Base-by-base conservation (phyloP, 2,797 vertebrate species). In the Dromococcyx pavoninus region DNA sequence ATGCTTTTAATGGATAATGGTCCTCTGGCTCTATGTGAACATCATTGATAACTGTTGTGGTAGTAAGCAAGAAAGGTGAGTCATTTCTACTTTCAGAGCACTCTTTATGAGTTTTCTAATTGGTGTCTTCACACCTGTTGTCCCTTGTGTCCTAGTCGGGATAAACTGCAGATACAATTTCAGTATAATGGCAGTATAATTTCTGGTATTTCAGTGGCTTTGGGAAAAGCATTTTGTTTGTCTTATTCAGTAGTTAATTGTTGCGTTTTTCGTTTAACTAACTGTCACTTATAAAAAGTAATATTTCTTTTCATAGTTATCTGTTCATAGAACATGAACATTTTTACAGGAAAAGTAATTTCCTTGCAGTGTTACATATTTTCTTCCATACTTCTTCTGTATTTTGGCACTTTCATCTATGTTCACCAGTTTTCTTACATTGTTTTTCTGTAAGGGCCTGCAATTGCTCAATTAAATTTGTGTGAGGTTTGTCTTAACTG, bases 291-390 rank as follows among this genome's bases (percentile, higher is more conserved):
- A 70, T 11, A 88, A 86, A 85, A 94, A 86, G 61, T 89, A 23
- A 6, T 75, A 32, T 33, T 27, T 94, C 81, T 88, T 92, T 91
- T 88, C 71, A 53, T 73, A 89, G 60, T 95, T 94, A 95, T 94
- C 89, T 95, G 37, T 84, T 91, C 44, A 32, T 43, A 73, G 22
- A 93, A 84, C 75, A 83, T 61, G 78, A 85, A 78, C 60, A 78
- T 95, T 97, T 95, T 96, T 95, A 82, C 64, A 76, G 78, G 90
- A 75, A 90, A 94, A 95, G 87, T 91, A 74, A 95, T 97, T 97
- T 96, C 96, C 95, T 95, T 88, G 56, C 39, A 56, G 48, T 86
- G 64, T 93, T 90, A 73, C 75, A 76, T 53, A 95, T 94, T 85
- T 61, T 39, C 18, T 23, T 13, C n/a, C 41, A 19, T 87, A 74